phyloP scores from a whole-genome alignment of 2,888 invertebrate species.

The Camptogramma bilineatum region DNA sequence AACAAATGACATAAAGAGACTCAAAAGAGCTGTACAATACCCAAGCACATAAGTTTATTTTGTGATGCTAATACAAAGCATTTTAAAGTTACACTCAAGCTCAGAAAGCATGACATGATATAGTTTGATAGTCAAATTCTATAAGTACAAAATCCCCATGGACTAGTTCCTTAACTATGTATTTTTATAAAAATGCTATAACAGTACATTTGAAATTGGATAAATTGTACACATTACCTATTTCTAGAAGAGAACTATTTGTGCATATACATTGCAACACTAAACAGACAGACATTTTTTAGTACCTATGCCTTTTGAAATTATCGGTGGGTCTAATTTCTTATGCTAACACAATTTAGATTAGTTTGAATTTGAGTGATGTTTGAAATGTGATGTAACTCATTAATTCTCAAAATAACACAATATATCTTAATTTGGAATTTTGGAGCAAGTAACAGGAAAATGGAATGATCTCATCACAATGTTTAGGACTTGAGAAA shows the following conservation, averaged over 20 bases:
- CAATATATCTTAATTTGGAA: not conserved
- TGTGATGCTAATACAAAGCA: slow-evolving; percentile 26
- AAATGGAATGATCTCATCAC: slow-evolving; percentile 21
- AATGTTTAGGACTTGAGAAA: slow-evolving; percentile 1
- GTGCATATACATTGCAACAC: slow-evolving; percentile 32
- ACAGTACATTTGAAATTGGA: slow-evolving; percentile 26
- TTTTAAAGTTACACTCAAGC: slow-evolving; percentile 13
- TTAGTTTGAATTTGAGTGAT: slow-evolving; percentile 15
- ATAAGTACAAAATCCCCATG: slow-evolving; percentile 44
- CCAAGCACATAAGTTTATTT: not conserved
- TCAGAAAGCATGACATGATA: slow-evolving; percentile 6
- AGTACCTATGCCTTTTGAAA: slow-evolving; percentile 25
- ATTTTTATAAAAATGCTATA: slow-evolving; percentile 36
- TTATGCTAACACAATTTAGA: slow-evolving; percentile 27
- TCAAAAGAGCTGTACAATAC: not conserved
- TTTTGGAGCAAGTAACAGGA: not conserved
- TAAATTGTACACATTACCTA: slow-evolving; percentile 23
- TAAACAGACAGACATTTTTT: slow-evolving; percentile 15
- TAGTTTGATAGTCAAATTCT: slow-evolving; percentile 21
- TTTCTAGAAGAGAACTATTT: slow-evolving; percentile 23
- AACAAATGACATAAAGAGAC: not conserved
- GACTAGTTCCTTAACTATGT: slow-evolving; percentile 26
- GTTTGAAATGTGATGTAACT: not conserved
- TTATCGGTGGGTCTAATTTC: slow-evolving; percentile 34
- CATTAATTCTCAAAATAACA: not conserved